phyloP scores from a whole-genome alignment of 2,113 vertebrate genomes.

The Ia io region DNA sequence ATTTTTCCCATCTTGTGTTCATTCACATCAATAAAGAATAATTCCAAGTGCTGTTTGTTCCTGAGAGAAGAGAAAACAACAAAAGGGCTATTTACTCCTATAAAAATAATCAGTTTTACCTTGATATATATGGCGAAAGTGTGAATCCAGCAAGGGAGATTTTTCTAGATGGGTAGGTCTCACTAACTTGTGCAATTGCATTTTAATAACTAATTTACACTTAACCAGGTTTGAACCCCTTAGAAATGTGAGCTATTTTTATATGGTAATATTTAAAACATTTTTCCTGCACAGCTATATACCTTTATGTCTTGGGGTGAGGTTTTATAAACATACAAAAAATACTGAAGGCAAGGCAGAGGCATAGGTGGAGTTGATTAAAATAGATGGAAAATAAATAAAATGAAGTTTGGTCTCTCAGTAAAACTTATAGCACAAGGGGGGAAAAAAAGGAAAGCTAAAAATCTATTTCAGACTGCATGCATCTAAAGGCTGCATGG shows the following conservation, averaged over 20 bases:
- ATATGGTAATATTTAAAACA: not conserved
- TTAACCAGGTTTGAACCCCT: not conserved
- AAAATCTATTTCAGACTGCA: not conserved
- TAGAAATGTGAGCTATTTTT: not conserved
- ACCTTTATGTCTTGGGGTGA: not conserved
- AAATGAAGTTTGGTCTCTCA: not conserved
- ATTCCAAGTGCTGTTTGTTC: conserved; percentile 42
- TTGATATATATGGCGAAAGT: not conserved
- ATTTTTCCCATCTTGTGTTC: conserved; percentile 20
- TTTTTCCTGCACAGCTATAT: not conserved
- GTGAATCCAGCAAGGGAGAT: not conserved
- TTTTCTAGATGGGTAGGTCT: not conserved
- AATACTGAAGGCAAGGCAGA: not conserved
- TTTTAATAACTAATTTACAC: not conserved
- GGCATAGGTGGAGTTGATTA: not conserved
- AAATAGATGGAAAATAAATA: not conserved
- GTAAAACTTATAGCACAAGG: not conserved
- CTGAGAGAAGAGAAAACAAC: not conserved
- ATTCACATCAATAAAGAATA: conserved; percentile 29
- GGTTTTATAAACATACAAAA: not conserved
- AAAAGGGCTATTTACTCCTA: not conserved
- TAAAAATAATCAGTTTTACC: not conserved
- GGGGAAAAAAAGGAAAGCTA: not conserved
- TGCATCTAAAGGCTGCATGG: not conserved
- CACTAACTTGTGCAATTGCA: not conserved